These are phyloP conservation scores for Sylvietta virens DNA, from an alignment of 2,113 vertebrate genomes.

Conservation along the genomic window DNA sequence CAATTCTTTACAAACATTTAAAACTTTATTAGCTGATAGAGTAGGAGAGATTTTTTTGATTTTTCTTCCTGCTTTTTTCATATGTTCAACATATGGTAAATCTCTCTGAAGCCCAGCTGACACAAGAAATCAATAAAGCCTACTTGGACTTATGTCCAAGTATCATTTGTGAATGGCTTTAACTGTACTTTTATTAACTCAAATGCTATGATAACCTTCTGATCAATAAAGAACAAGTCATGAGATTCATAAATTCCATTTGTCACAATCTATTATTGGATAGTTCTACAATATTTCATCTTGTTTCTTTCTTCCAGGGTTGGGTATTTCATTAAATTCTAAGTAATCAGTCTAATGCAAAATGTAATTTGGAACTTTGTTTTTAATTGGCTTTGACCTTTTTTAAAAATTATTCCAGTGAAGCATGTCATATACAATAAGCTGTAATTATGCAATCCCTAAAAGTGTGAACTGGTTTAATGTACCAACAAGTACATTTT, in stretches of 20 bases:
- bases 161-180: constrained; percentile 47
- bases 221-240: constrained; percentile 66
- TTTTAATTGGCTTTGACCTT: constrained; percentile 1
- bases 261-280: constrained; percentile 33
- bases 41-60: constrained; percentile 24
- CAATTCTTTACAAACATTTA: constrained; percentile 33
- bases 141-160: constrained; percentile 43
- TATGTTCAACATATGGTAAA: constrained; percentile 68
- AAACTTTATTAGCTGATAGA: constrained; percentile 60
- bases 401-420: not conserved
- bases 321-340: constrained; percentile 19
- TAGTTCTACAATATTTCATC: not conserved
- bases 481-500: not conserved
- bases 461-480: not conserved
- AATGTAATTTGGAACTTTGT: constrained; percentile 5
- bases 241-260: constrained; percentile 53
- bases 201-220: constrained; percentile 46
- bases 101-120: constrained; percentile 50
- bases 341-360: not conserved
- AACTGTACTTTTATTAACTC: constrained; percentile 49
- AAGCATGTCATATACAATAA: not conserved
- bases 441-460: not conserved
- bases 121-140: constrained; percentile 49
- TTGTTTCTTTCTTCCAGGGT: not conserved
- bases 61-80: constrained; percentile 62